Evolutionary conservation across 2,888 invertebrate genomes (phyloP), one percentile per base, ranked within the genome.

Genomic region (Amiota minor): DNA sequence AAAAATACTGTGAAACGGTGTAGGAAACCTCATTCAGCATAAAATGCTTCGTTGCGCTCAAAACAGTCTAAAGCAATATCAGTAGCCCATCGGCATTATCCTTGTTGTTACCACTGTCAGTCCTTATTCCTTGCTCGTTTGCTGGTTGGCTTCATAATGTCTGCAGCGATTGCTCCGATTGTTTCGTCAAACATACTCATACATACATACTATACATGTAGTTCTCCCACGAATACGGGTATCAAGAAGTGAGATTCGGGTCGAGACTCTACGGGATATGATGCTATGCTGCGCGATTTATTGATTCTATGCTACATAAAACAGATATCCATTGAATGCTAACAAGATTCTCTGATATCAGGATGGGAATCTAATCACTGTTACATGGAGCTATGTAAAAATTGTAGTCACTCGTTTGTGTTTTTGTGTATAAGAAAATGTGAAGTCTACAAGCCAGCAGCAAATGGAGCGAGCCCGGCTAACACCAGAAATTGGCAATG

Each of bases 1-100:
- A 59, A n/a, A 53, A 53, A n/a, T 53, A 53, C 14, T 59, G 4
- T 16, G 45, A 46, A 59, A 45, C 62, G 45, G 73, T 46, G 68
- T 73, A 56, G 75, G 76, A 74, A 76, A 78, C 75, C 70, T 76
- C 70, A 79, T 78, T 75, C 75, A 76, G 70, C 67, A 73, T 23
- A 71, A 77, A 78, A 73, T 75, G 74, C 72, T 75, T 73, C 73
- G 71, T 12, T 71, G 73, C 71, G 74, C 73, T 71, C 74, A 73
- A 72, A 80, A 49, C 49, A 74, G 75, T 68, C 35, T 35, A 35
- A 35, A 35, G 35, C 35, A 35, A 35, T 35, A 35, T 35, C 35
- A 35, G 35, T 35, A 4, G 35, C 8, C 59, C 49, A 49, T 9
- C 14, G 47, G 53, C 70, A 61, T 61, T 61, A 20, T 53, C 47